These are phyloP conservation scores for Epizoanthus stellaris DNA, from an alignment of 92 coral and sea anemone genomes.

Conservation along the genomic window DNA sequence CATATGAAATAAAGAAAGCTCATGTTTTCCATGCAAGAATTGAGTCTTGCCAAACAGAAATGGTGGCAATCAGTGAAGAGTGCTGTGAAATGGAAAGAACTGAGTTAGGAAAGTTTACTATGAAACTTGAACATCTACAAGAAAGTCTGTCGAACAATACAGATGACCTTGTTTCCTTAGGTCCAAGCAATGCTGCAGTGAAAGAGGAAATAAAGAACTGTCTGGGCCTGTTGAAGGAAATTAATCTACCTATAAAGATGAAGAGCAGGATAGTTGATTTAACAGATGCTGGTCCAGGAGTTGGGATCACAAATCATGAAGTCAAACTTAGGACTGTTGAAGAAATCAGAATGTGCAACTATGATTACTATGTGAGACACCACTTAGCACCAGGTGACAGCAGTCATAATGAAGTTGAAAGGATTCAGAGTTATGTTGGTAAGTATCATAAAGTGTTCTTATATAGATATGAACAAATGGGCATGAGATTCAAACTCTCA, in stretches of 20 bases:
- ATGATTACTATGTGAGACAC: constrained; percentile 28
- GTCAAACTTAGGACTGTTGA: constrained; percentile 4
- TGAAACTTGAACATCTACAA: constrained; percentile 41
- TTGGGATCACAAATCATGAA: constrained; percentile 36
- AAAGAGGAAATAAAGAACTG: constrained; percentile 27
- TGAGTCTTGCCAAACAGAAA: constrained; percentile 24
- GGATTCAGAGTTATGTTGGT: constrained; percentile 43
- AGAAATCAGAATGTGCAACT: constrained; percentile 21
- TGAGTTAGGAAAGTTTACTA: constrained; percentile 22
- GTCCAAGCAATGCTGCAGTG: constrained; percentile 30
- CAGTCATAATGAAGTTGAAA: constrained; percentile 44
- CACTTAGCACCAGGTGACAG: constrained; percentile 48
- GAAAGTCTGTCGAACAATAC: constrained; percentile 27
- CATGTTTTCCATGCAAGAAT: constrained; percentile 45
- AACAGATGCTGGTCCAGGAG: constrained; percentile 49
- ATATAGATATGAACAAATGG: not conserved
- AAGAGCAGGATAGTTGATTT: constrained; percentile 39
- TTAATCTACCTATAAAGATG: constrained; percentile 19
- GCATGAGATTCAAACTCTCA: not conserved
- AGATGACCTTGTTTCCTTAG: constrained; percentile 16
- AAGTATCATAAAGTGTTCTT: not conserved
- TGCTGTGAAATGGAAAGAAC: constrained; percentile 46
- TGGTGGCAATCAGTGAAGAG: constrained; percentile 36
- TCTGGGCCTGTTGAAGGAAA: constrained; percentile 18
- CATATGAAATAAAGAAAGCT: constrained; percentile 47